These are phyloP conservation scores for Hippoglossus hippoglossus DNA, from an alignment of 2,797 vertebrate genomes.

Conservation along the genomic window DNA sequence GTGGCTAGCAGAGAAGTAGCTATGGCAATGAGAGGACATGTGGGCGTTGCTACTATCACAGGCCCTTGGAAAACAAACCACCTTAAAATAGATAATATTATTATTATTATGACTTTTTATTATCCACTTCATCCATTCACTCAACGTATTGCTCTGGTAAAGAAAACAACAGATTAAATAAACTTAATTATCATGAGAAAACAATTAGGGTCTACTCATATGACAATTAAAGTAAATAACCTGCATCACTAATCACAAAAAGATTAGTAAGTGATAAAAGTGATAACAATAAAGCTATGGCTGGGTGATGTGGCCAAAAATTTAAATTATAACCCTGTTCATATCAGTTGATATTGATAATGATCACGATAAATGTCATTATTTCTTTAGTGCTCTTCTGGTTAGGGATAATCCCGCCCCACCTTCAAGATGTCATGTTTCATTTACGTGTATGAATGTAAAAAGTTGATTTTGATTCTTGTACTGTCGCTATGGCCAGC, in stretches of 20 bases:
- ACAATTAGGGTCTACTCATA: too few relatives aligned
- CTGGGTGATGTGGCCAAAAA: neutral
- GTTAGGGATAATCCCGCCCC: neutral
- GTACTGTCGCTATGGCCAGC: neutral
- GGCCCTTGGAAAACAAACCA: neutral
- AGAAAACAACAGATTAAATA: neutral
- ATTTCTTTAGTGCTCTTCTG: neutral
- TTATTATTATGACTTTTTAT: too few relatives aligned
- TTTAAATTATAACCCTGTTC: neutral
- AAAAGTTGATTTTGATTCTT: slow-evolving; percentile 4
- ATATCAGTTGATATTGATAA: too few relatives aligned
- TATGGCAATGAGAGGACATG: neutral
- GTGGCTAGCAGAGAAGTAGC: slow-evolving; percentile 11
- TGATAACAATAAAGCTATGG: too few relatives aligned
- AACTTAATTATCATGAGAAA: neutral
- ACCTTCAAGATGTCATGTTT: neutral
- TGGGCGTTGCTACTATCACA: neutral
- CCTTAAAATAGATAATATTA: neutral
- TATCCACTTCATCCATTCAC: too few relatives aligned
- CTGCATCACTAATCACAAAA: neutral
- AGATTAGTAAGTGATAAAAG: neutral
- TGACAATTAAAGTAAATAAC: too few relatives aligned
- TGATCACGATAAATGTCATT: too few relatives aligned
- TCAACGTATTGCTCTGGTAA: too few relatives aligned
- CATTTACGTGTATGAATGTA: neutral